These are phyloP conservation scores for Paralichthys olivaceus DNA, from an alignment of 2,113 vertebrate genomes.

Conservation along the genomic window DNA sequence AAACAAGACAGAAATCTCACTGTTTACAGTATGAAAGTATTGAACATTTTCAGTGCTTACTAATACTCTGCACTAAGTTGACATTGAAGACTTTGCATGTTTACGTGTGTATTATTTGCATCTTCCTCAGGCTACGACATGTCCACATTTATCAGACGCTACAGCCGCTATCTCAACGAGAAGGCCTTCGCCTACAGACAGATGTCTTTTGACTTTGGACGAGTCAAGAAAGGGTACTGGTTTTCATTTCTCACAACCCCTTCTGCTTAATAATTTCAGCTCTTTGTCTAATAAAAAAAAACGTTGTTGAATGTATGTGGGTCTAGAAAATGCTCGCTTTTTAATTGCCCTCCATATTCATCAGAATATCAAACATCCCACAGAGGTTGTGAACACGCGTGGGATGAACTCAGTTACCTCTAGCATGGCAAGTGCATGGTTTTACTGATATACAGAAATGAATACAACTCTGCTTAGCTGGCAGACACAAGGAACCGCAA, in stretches of 20 bases:
- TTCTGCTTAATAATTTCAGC: slow-evolving; percentile 9
- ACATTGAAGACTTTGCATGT: slow-evolving; percentile 18
- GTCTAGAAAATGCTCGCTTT: background rate
- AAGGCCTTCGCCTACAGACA: slow-evolving; percentile 99
- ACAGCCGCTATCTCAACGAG: slow-evolving; percentile 97
- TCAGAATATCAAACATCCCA: slow-evolving; percentile 33
- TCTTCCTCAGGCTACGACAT: slow-evolving; percentile 92
- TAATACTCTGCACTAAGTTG: background rate
- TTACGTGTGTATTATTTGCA: slow-evolving; percentile 30
- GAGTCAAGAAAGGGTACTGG: slow-evolving; percentile 97
- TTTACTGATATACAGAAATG: slow-evolving; percentile 27
- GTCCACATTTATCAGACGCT: slow-evolving; percentile 98
- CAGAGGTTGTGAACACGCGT: background rate
- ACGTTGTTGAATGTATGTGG: background rate
- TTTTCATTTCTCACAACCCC: slow-evolving; percentile 4
- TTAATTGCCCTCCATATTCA: background rate
- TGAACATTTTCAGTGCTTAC: background rate
- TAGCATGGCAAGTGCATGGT: slow-evolving; percentile 10
- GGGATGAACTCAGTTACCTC: slow-evolving; percentile 19
- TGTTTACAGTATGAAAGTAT: background rate
- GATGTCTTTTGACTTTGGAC: slow-evolving; percentile 97
- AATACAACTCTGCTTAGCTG: slow-evolving; percentile 47
- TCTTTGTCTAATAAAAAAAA: background rate
- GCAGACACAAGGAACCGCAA: slow-evolving; percentile 18
- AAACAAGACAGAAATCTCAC: background rate